Conservation (phyloP, 2,113 vertebrate genomes). For the Pseudorectes ferrugineus region DNA sequence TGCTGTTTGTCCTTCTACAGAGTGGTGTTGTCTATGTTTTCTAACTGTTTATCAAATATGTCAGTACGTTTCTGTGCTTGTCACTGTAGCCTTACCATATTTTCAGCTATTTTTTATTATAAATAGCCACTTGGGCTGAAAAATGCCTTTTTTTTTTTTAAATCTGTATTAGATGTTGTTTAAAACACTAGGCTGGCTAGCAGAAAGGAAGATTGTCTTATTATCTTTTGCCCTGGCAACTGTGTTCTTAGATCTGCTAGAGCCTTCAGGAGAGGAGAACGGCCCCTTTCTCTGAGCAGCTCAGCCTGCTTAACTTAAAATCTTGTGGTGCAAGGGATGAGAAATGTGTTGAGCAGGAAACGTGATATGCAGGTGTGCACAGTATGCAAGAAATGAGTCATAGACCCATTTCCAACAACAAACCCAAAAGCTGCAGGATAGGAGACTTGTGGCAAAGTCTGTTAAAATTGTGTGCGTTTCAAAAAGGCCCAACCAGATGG, state of each 20-base stretch:
- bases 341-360: background rate
- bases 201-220: background rate
- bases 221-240: background rate
- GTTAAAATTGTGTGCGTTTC: background rate
- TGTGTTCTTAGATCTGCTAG: background rate
- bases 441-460: background rate
- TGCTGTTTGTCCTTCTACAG: background rate
- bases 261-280: background rate
- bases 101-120: background rate
- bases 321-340: background rate
- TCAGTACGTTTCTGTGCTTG: background rate
- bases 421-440: background rate
- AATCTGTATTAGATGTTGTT: background rate
- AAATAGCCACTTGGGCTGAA: background rate
- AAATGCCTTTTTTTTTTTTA: background rate
- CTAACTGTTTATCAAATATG: background rate
- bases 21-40: background rate
- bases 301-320: background rate
- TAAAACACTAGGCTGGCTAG: background rate
- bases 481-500: background rate
- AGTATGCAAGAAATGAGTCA: background rate
- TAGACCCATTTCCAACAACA: background rate
- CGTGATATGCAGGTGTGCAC: background rate
- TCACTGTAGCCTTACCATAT: background rate
- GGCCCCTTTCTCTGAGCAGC: background rate